phyloP scores from a whole-genome alignment of 2,113 vertebrate species.

The Cricetomys ansorgei region DNA sequence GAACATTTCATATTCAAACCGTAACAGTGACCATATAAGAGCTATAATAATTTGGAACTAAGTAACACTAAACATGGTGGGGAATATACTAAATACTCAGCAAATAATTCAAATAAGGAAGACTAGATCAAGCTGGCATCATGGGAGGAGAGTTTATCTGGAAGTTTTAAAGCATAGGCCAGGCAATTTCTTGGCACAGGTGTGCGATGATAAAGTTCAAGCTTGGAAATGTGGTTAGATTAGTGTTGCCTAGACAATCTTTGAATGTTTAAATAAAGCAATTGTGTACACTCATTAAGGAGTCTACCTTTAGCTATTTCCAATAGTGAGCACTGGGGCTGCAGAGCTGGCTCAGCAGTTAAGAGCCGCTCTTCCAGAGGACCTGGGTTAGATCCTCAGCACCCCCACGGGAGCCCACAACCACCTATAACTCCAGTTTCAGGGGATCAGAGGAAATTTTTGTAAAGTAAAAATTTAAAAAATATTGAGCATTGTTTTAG shows the following conservation, averaged over 20 bases:
- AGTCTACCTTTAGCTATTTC: not conserved
- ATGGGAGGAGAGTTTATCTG: not conserved
- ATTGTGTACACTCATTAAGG: not conserved
- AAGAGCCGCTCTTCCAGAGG: not conserved
- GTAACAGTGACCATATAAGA: not conserved
- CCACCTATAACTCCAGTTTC: not conserved
- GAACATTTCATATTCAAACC: not conserved
- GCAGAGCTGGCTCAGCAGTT: not conserved
- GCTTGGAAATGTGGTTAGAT: not conserved
- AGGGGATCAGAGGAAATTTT: not conserved
- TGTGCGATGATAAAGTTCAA: not conserved
- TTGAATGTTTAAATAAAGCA: constrained; percentile 8
- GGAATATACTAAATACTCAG: not conserved
- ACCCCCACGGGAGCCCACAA: not conserved
- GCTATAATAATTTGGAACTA: not conserved
- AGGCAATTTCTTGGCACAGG: not conserved
- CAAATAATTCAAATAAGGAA: not conserved
- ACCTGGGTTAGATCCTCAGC: not conserved
- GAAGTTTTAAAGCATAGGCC: not conserved
- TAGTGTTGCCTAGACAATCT: not conserved
- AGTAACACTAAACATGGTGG: not conserved
- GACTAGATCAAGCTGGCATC: not conserved
- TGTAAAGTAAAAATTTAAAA: not conserved
- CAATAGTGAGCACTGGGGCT: not conserved
- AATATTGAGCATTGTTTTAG: not conserved